Base-by-base conservation (phyloP, 2,797 vertebrate species). In the Heterohyrax brucei region DNA sequence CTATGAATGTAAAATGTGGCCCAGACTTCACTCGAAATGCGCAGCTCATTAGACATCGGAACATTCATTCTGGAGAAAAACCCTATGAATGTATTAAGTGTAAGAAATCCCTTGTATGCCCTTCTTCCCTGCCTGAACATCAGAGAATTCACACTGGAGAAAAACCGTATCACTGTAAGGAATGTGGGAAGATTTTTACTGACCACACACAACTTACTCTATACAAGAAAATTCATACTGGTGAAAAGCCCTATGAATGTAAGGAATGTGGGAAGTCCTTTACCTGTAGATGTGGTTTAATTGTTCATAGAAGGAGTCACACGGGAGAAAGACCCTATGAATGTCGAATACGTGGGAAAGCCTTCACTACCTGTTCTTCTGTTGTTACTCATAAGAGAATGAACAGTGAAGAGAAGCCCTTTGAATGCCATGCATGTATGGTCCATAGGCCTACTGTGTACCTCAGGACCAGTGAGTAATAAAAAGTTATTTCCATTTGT, bases 11-110 rank as follows among this genome's bases (percentile, higher is more conserved):
- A 79, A 84, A 80, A 1, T 93, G 95, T 0, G 82, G 87, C n/a
- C 88, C 87, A 50, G 73, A 87, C 82, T 96, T 96, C 73, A 88
- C 95, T 59, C 95, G 91, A 87, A 96, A 85, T 24, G 66, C 92
- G 21, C 94, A 88, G 70, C 79, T 95, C 7, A 88, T 91, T n/a
- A 93, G 79, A 33, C 95, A 94, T 81, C 93, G 84, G 76, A 89
- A 95, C 21, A 87, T 89, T 46, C 53, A 56, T 56, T 56, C 53
- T 10, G 53, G 53, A 56, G 53, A 56, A 56, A 56, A 56, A 56
- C 53, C 53, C 53, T 56, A 13, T 56, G 53, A 56, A 56, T 56
- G 53, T 56, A 56, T 10, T 56, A 56, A 56, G 53, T 56, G 53
- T 56, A 56, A 56, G 53, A 56, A 56, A 56, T 56, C 53, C 53